Evolutionary conservation across 64 coral and sea anemone genomes (phyloP).

Genomic region (Pocillopora damicornis): DNA sequence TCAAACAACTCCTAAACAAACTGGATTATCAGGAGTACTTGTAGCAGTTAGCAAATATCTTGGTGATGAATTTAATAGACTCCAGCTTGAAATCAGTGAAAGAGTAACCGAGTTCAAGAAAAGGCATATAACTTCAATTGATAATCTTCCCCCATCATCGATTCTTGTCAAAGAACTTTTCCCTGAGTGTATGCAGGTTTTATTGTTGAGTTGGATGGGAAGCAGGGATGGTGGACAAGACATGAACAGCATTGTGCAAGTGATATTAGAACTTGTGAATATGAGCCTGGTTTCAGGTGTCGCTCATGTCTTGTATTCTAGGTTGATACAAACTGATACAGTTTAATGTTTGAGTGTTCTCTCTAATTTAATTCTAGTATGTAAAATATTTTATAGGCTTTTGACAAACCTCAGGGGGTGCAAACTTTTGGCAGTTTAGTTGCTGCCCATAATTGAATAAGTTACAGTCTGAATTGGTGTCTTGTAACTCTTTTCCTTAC

Average conservation of each 20-base stretch:
- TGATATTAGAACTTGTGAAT: conserved; percentile 87
- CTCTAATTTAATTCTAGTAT: neutral
- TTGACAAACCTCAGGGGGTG: too few relatives aligned
- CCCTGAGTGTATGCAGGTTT: conserved; percentile 60
- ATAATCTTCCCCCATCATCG: conserved; percentile 72
- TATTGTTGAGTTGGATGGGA: conserved; percentile 74
- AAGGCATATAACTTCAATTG: conserved; percentile 77
- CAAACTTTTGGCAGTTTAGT: too few relatives aligned
- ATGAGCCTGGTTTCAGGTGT: conserved; percentile 92
- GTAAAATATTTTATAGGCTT: too few relatives aligned
- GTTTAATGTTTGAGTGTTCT: conserved; percentile 4
- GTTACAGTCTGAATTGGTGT: too few relatives aligned
- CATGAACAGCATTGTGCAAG: conserved; percentile 57
- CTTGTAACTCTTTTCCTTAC: too few relatives aligned
- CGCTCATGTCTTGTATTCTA: conserved; percentile 91
- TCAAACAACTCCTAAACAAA: neutral
- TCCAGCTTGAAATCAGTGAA: conserved; percentile 54
- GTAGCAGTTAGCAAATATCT: conserved; percentile 54
- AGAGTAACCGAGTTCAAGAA: conserved; percentile 75
- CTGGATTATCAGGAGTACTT: conserved; percentile 26
- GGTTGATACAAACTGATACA: conserved; percentile 73
- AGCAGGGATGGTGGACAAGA: conserved; percentile 14
- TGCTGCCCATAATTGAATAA: too few relatives aligned
- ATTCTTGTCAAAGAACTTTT: conserved; percentile 75
- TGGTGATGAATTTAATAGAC: conserved; percentile 63